Base-by-base conservation (phyloP, 2,888 invertebrate genomes). In the Adelphocoris suturalis region DNA sequence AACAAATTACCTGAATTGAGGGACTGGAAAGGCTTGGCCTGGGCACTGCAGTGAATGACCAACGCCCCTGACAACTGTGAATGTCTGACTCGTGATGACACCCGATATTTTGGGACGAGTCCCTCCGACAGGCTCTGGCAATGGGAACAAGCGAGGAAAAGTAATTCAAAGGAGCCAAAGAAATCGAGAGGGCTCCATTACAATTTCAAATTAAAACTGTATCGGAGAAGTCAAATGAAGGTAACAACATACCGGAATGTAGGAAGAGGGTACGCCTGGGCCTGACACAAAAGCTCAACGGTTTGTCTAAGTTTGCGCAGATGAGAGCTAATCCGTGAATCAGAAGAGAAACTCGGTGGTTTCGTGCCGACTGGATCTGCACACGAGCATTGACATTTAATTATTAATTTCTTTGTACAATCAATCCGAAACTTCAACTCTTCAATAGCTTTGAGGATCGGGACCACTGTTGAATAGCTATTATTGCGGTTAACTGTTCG, bases 21-120 rank as follows among this genome's bases (percentile, higher is more conserved):
- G 95, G 86, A 95, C 94, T 28, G 95, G 95, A 93, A 94, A 96
- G 47, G 96, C 96, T 94, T 97, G 96, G 90, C 96, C 96, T 84
- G 96, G 96, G 93, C 96, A 97, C 92, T 95, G 94, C 91, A 97
- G 94, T 87, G 96, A 94, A 92, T 96, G 94, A 90, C 94, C 94
- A 86, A 94, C 93, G 37, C 93, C 93, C 47, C 90, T 84, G 47
- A 68, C 84, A 75, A 91, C 90, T 37, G 90, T 88, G 90, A 92
- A 92, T 78, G 90, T 90, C 86, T 90, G 87, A 52, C 90, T 91
- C 23, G 90, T 89, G 27, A 90, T 89, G 75, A 91, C 86, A 52
- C 90, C 95, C 90, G 96, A 96, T 93, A 97, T 96, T 94, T 96
- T 96, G 92, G 96, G 96, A 91, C 94, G 94, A 90, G 95, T 95